Evolutionary conservation across 2,888 invertebrate genomes (phyloP).

Genomic region (Siphonodentalium dalli): DNA sequence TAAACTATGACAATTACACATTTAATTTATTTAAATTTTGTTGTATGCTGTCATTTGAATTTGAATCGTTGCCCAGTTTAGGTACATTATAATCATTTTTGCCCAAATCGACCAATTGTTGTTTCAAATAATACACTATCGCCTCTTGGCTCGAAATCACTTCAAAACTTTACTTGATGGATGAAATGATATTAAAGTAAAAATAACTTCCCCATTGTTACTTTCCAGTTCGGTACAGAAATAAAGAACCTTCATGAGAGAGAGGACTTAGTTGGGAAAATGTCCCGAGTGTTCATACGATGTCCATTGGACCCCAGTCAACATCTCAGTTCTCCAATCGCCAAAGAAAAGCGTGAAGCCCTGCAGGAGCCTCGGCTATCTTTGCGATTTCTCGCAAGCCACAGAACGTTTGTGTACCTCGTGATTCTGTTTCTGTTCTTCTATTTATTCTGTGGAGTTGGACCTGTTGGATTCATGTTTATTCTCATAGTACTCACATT

Average conservation of each 20-base stretch:
- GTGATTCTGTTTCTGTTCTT: constrained; percentile 65
- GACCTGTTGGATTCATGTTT: constrained; percentile 39
- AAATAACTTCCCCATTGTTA: constrained; percentile 23
- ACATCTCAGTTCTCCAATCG: constrained; percentile 35
- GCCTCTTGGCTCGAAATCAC: too few species aligned
- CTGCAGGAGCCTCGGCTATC: constrained; percentile 47
- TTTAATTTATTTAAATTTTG: too few species aligned
- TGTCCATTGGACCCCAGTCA: constrained; percentile 64
- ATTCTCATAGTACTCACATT: constrained; percentile 32
- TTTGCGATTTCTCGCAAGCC: constrained; percentile 73
- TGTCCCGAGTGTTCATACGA: constrained; percentile 46
- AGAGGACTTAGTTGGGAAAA: constrained; percentile 41
- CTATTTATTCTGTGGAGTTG: constrained; percentile 36
- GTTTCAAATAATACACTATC: too few species aligned
- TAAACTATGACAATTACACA: too few species aligned
- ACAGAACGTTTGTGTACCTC: constrained; percentile 71
- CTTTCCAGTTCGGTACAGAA: constrained; percentile 75
- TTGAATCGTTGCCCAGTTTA: too few species aligned
- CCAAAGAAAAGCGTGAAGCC: constrained; percentile 22
- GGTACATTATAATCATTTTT: too few species aligned
- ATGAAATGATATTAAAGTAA: too few species aligned
- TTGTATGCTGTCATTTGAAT: too few species aligned
- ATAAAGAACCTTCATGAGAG: constrained; percentile 72
- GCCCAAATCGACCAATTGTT: too few species aligned
- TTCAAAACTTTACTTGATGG: too few species aligned